Base-by-base conservation (phyloP, 2,797 vertebrate genomes). In the Clamator glandarius region DNA sequence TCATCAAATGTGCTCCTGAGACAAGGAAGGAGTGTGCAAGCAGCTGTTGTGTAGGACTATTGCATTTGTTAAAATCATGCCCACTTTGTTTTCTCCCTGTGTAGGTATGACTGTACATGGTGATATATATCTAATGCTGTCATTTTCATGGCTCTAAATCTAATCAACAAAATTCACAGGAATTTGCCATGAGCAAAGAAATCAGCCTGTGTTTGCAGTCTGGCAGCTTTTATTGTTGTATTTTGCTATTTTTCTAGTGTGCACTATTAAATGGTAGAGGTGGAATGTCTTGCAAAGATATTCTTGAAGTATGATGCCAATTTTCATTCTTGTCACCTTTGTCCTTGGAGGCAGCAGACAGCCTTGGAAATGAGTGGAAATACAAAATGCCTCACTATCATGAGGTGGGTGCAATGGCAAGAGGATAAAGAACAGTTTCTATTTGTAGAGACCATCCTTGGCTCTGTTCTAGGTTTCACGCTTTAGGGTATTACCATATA, bases 41-140 rank as follows among this genome's bases (percentile, higher is more conserved):
- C 94, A 96, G 95, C 84, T 96, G 95, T 90, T 96, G 95, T 95
- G 95, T 95, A 92, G 95, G 94, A 96, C 67, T 96, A 90, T 36
- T 85, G 68, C 78, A 92, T 95, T 95, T 95, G 88, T 94, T 90
- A 93, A 92, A 92, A 69, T 67, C 54, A 67, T 80, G 72, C 95
- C 95, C 93, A 96, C 90, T 95, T 92, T 92, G 57, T 94, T 96
- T 93, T 95, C 86, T 83, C 68, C 57, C 41, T 73, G 92, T 0
- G 1, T 94, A 94, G 86, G 81, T 95, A 94, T 90, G 84, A 89
- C 90, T 95, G 9, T 84, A 80, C 78, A 67, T 54, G 72, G 67
- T 1, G 2, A 92, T 87, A 82, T 54, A 84, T 70, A 81, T 81
- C 89, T 92, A 82, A 58, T 57, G 77, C 54, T 95, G 86, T 70